Base-by-base conservation (phyloP, 2,797 vertebrate genomes). In the Parambassis ranga region DNA sequence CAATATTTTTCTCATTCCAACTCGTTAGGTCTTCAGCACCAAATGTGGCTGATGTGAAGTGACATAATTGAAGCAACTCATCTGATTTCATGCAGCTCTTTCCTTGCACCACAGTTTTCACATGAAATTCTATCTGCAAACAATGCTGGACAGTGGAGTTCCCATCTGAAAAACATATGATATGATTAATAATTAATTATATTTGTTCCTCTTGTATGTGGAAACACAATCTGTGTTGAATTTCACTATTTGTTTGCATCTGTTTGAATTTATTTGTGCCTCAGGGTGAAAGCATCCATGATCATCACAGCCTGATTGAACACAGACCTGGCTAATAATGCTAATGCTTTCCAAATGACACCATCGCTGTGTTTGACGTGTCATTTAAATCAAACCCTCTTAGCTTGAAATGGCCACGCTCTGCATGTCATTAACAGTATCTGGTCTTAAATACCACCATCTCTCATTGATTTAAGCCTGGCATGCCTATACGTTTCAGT, bases 271-370 rank as follows among this genome's bases (percentile, higher is more conserved):
- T 11, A 27, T 56, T 32, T 23, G 14, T 28, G 4, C 27, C 28
- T 24, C 3, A 36, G 9, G 42, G 31, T 39, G 15, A 39, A 50
- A 46, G 28, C 30, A 37, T 15, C 2, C 19, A 8, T 47, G 60
- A 43, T 48, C 13, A 4, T 4, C 13, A 4, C 4, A 4, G 7
- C 31, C 9, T 56, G 37, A 73, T 31, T 15, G 35, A 66, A 65
- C 36, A 57, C 63, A 66, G 44, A 31, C 22, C 27, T 22, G 26
- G 46, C 46, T 69, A 61, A 62, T 58, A 36, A 47, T n/a, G 22
- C 37, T 59, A 31, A 63, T 57, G 23, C 63, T 66, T 65, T 74
- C 59, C 49, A 73, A 71, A 61, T 63, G 14, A 61, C 61, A 59
- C 18, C n/a, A 41, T 52, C 43, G 3, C 28, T 11, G 11, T 22